A percentile compares a stretch with the other conserved stretches of the same genome.
These are phyloP conservation scores for Albula goreensis DNA, from an alignment of 2,113 vertebrate genomes.

Conservation along the genomic window DNA sequence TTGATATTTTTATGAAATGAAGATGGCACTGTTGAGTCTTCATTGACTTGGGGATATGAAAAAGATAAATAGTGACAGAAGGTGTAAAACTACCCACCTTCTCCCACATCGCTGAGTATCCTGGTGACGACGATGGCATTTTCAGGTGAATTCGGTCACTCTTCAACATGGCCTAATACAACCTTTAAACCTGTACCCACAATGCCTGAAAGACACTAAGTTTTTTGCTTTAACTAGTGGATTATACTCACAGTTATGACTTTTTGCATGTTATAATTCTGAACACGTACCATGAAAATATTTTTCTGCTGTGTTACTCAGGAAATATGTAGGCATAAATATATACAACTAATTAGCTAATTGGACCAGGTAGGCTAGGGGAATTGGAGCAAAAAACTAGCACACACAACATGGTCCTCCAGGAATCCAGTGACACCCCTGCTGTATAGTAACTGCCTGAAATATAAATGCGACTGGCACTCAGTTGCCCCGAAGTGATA, in stretches of 20 bases:
- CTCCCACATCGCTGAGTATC: background rate
- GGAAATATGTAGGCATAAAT: background rate
- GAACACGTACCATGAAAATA: background rate
- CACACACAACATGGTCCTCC: background rate
- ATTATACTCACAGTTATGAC: background rate
- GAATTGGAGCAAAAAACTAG: background rate
- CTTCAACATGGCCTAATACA: background rate
- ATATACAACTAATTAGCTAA: conserved; percentile 4
- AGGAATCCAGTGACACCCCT: background rate
- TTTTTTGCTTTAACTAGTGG: background rate
- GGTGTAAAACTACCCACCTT: background rate
- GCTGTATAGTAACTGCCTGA: background rate
- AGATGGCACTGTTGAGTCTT: conserved; percentile 13
- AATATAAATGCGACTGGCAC: background rate
- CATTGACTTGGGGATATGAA: background rate
- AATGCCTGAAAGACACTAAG: background rate
- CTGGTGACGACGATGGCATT: background rate
- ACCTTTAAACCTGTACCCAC: background rate
- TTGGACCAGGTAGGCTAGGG: conserved; percentile 3
- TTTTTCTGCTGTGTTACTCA: background rate
- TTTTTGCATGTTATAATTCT: background rate
- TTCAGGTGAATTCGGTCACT: background rate
- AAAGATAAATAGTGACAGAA: background rate
- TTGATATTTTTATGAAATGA: conserved; percentile 11
- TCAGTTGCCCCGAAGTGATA: background rate